Evolutionary conservation across 1,140 invertebrate species (phyloP).

Genomic region (Drosophila punjabiensis): DNA sequence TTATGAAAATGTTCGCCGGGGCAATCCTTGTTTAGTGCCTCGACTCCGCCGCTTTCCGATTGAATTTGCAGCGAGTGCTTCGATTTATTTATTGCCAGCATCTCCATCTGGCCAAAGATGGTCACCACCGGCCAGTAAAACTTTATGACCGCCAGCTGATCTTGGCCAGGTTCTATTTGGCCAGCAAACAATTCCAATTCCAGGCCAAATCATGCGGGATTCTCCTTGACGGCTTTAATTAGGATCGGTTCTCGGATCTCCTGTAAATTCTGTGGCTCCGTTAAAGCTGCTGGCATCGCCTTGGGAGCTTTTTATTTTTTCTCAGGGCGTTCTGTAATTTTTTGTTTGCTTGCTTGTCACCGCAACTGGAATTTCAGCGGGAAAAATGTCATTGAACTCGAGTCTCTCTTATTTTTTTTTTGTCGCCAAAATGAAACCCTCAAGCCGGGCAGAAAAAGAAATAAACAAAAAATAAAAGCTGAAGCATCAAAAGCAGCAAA

Average conservation of each 20-base stretch:
- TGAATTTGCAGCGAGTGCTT: conserved; percentile 40
- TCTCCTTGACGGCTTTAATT: conserved; percentile 37
- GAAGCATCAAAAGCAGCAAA: conserved; percentile 16
- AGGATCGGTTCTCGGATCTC: conserved; percentile 20
- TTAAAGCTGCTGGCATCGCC: conserved; percentile 54
- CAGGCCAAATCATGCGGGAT: conserved; percentile 52
- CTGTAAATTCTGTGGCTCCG: conserved; percentile 25
- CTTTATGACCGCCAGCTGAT: conserved; percentile 71
- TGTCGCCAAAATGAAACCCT: conserved; percentile 61
- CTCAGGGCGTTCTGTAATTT: conserved; percentile 56
- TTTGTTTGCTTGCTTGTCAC: conserved; percentile 52
- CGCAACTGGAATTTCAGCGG: conserved; percentile 57
- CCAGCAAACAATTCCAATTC: conserved; percentile 1
- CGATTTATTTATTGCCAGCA: conserved; percentile 75
- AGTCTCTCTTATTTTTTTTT: neutral
- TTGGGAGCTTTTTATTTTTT: conserved; percentile 28
- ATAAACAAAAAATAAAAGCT: conserved; percentile 11
- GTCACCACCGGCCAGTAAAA: conserved; percentile 63
- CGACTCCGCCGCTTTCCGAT: conserved; percentile 46
- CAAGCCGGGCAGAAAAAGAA: conserved; percentile 40
- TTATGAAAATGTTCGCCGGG: conserved; percentile 72
- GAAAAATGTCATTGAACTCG: conserved; percentile 75
- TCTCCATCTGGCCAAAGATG: conserved; percentile 67
- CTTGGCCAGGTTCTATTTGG: conserved; percentile 33
- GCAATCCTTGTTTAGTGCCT: conserved; percentile 53